phyloP scores from a whole-genome alignment of 1,140 invertebrate genomes.

The Lepidostoma basale region DNA sequence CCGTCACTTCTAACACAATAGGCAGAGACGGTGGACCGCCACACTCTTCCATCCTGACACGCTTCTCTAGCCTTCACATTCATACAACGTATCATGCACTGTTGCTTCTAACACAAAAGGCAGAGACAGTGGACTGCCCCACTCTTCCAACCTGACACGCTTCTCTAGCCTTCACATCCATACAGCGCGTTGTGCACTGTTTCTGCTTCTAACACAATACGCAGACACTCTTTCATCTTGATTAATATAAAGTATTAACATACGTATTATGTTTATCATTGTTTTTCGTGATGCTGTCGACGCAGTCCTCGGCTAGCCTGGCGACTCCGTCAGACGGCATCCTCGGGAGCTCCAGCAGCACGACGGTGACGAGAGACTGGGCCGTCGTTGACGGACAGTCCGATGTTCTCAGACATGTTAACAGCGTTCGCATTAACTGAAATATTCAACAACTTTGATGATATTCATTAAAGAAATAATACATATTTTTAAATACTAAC shows the following conservation, averaged over 20 bases:
- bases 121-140: no score
- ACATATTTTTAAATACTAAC: not conserved
- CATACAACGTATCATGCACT: no score
- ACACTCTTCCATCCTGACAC: no score
- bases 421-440: slow-evolving; percentile 22
- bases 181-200: no score
- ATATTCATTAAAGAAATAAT: not conserved
- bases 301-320: slow-evolving; percentile 48
- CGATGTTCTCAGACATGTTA: not conserved
- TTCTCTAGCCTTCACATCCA: no score
- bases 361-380: slow-evolving; percentile 41
- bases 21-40: no score
- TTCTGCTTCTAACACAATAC: not conserved
- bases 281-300: slow-evolving; percentile 48
- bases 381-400: slow-evolving; percentile 5
- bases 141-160: no score
- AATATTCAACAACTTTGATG: not conserved
- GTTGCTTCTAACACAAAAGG: no score
- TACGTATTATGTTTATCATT: slow-evolving; percentile 33
- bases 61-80: no score
- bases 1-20: no score
- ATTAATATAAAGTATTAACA: not conserved
- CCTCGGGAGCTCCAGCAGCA: slow-evolving; percentile 49
- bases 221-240: not conserved
- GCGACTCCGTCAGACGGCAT: slow-evolving; percentile 48